These are phyloP conservation scores for Excalfactoria chinensis DNA, from an alignment of 2,113 vertebrate species.

Conservation along the genomic window DNA sequence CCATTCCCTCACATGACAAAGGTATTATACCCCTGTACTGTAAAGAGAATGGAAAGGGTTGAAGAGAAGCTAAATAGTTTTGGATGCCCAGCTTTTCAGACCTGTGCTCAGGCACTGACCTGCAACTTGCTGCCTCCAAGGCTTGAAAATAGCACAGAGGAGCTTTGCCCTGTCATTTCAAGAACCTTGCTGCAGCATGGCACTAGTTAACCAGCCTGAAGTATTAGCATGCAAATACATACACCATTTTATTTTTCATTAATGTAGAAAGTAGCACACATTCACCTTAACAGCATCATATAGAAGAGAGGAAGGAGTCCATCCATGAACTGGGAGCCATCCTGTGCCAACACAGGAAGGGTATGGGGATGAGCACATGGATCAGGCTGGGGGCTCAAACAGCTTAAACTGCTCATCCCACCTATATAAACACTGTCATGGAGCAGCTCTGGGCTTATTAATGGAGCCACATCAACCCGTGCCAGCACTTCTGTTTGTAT, in stretches of 20 bases:
- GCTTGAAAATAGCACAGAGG: not conserved
- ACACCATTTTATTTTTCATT: not conserved
- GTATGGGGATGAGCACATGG: not conserved
- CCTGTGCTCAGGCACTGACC: not conserved
- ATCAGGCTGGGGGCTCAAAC: not conserved
- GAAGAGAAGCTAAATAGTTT: constrained; percentile 5
- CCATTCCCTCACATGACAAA: not conserved
- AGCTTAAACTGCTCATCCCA: not conserved
- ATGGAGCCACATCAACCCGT: not conserved
- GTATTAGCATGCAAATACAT: no score
- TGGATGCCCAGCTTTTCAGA: not conserved
- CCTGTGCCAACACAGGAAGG: fast-evolving
- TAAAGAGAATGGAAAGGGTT: not conserved
- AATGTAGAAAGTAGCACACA: fast-evolving
- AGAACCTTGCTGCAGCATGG: not conserved
- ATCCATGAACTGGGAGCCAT: not conserved
- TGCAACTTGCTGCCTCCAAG: not conserved
- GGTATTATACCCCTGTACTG: not conserved
- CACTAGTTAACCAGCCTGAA: not conserved
- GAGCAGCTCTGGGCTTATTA: not conserved
- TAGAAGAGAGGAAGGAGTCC: not conserved
- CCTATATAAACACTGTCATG: fast-evolving
- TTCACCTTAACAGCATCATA: not conserved
- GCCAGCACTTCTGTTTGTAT: not conserved
- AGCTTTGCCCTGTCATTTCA: not conserved